Base-by-base conservation (phyloP, 1,140 invertebrate genomes). In the Meteorus sp. region DNA sequence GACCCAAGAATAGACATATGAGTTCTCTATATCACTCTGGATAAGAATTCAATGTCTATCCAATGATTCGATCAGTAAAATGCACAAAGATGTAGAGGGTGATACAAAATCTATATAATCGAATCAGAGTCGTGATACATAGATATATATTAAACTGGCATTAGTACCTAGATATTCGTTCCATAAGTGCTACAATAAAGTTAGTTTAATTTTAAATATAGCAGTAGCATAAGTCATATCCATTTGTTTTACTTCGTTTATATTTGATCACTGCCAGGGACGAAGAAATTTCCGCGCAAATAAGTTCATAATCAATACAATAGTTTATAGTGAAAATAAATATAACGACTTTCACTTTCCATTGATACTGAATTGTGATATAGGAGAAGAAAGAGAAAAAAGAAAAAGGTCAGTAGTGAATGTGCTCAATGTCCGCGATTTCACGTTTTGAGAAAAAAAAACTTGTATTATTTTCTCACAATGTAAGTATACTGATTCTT, bases 81-180 rank as follows among this genome's bases (percentile, higher is more conserved):
- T 39, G 13, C 8, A 39, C 37, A 55, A 22, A 48, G 11, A 25
- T 9, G 51, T 15, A 58, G 11, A 61, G 63, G 57, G 61, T 72
- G 68, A 76, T 76, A 76, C 68, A 76, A 74, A 76, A 75, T 72
- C 70, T 74, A 69, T 70, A 68, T 71, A 72, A 73, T 73, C 61
- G 62, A 70, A 70, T 72, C 61, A n/a, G n/a, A n/a, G n/a, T n/a
- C n/a, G n/a, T 64, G 68, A 74, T 71, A 75, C 63, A 68, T 70
- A 75, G 68, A 74, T 67, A 75, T 67, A 64, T 68, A 66, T 69
- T 67, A 67, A 75, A 72, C 66, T 71, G 64, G 60, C 62, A 67
- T 69, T 70, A 72, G 55, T 71, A 58, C 56, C 56, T 47, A 47
- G 22, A 17, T 43, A 43, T 19, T 19, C 17, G 8, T 22, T 41